Percentiles rank a stretch among this genome's conserved stretches.
Conservation (phyloP, 2,113 vertebrate species). For the Eudorcas thomsonii region DNA sequence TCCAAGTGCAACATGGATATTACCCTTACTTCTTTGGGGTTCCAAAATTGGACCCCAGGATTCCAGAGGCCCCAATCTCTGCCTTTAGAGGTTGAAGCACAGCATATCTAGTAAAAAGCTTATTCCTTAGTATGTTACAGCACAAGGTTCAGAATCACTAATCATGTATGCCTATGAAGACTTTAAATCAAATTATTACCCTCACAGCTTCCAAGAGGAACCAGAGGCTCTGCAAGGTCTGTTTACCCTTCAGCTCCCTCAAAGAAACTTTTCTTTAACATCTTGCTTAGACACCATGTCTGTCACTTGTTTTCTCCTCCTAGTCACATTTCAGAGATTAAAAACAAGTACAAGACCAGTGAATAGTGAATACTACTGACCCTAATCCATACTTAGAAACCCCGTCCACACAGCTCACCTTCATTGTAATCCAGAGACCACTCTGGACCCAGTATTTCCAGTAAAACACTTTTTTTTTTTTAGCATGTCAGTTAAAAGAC, state of each 20-base stretch:
- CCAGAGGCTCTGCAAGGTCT: rapidly evolving
- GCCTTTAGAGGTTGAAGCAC: not conserved
- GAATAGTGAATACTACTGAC: not conserved
- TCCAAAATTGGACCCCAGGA: not conserved
- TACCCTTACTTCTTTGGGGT: not conserved
- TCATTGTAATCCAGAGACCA: not conserved
- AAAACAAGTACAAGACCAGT: too few relatives aligned
- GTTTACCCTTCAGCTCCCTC: not conserved
- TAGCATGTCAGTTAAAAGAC: not conserved
- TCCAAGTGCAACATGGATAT: too few relatives aligned
- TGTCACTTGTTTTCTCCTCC: too few relatives aligned
- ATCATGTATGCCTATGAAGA: not conserved
- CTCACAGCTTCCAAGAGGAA: not conserved
- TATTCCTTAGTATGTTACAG: not conserved
- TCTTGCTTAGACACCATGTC: too few relatives aligned
- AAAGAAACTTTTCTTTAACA: not conserved
- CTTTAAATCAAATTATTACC: not conserved
- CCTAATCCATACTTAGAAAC: not conserved
- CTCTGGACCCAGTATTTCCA: not conserved
- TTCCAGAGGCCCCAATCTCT: rapidly evolving
- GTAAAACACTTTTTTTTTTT: not conserved
- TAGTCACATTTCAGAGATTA: too few relatives aligned
- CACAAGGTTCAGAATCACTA: too few relatives aligned
- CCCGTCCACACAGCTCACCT: not conserved
- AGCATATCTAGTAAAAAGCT: not conserved